Evolutionary conservation across 2,113 vertebrate genomes (phyloP).

Genomic region (Microtus montanus): DNA sequence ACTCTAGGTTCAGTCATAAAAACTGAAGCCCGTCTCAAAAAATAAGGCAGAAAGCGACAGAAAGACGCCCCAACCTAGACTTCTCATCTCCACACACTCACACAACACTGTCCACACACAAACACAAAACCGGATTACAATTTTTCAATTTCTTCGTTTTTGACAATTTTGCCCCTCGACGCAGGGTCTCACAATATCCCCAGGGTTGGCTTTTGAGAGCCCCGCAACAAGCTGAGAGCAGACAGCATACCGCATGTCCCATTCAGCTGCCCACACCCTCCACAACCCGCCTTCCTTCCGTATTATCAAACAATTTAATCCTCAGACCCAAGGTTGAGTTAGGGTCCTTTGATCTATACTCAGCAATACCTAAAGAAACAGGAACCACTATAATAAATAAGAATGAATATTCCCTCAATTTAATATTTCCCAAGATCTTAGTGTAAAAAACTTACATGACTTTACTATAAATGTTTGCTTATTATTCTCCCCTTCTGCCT

Average conservation of each 20-base stretch:
- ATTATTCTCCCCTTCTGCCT: conserved; percentile 17
- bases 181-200: not conserved
- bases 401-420: not conserved
- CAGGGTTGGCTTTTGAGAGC: not conserved
- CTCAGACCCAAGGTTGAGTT: not conserved
- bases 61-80: too few relatives aligned
- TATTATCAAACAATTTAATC: not conserved
- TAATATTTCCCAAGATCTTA: not conserved
- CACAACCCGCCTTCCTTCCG: not conserved
- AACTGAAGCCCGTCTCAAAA: not conserved
- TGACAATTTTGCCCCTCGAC: not conserved
- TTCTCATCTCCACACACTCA: not conserved
- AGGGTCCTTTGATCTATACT: not conserved
- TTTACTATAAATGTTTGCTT: conserved; percentile 3
- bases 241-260: not conserved
- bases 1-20: not conserved
- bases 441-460: not conserved
- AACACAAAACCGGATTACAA: not conserved
- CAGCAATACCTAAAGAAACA: not conserved
- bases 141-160: not conserved
- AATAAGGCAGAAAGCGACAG: not conserved
- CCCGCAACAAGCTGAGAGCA: not conserved
- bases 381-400: not conserved
- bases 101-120: not conserved
- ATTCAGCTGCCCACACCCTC: not conserved